A percentile compares a stretch with the other conserved stretches of the same genome.
These are phyloP conservation scores for Nannoperca australis DNA, from an alignment of 2,797 vertebrate species.

Conservation along the genomic window DNA sequence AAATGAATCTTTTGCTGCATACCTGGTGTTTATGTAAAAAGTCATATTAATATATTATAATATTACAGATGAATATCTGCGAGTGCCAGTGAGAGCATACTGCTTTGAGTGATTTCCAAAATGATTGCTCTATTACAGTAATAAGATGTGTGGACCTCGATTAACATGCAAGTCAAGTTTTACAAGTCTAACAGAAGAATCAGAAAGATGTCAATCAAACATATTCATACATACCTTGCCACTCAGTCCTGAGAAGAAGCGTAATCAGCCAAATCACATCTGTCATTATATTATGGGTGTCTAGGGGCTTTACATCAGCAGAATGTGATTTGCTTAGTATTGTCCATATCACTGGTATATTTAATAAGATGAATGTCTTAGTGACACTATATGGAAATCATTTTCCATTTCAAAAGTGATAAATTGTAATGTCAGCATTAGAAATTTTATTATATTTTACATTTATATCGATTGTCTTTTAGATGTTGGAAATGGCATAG, in stretches of 20 bases:
- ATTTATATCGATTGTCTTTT: slow-evolving; percentile 16
- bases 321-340: not conserved
- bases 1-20: not conserved
- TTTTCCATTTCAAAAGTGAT: not conserved
- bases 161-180: not conserved
- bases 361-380: not conserved
- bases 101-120: not conserved
- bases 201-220: slow-evolving; percentile 13
- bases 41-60: too few species aligned
- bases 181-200: not conserved
- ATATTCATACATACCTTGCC: not conserved
- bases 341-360: not conserved
- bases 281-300: not conserved
- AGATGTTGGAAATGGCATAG: slow-evolving; percentile 10
- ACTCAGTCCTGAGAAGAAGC: not conserved
- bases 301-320: not conserved
- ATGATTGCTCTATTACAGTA: not conserved
- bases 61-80: not conserved
- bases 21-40: not conserved
- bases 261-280: not conserved
- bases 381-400: not conserved
- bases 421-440: not conserved
- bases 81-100: not conserved
- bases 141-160: not conserved
- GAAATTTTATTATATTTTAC: not conserved